Percentiles rank a stretch among this genome's conserved stretches.
These are phyloP conservation scores for Sander vitreus DNA, from an alignment of 2,113 vertebrate genomes.

Conservation along the genomic window DNA sequence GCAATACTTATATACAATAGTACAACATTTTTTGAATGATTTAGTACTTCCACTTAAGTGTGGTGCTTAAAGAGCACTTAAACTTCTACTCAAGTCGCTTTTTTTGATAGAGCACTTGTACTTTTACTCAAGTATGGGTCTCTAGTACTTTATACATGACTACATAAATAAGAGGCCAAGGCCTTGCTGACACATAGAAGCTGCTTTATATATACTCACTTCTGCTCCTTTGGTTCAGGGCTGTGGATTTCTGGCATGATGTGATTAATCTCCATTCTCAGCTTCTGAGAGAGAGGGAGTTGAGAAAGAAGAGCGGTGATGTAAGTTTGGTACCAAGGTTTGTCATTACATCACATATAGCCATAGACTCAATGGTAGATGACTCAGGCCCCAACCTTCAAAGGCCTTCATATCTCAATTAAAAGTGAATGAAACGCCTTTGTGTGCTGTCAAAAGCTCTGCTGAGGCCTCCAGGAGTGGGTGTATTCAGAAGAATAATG, in stretches of 20 bases:
- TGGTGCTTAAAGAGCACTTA: too few relatives aligned
- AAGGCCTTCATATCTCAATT: conserved; percentile 2
- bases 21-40: too few relatives aligned
- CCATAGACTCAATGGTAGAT: not conserved
- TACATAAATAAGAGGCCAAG: not conserved
- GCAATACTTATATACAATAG: too few relatives aligned
- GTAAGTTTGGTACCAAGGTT: conserved; percentile 9
- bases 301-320: not conserved
- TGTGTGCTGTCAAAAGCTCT: conserved; percentile 27
- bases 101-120: too few relatives aligned
- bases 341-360: not conserved
- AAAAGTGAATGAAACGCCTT: conserved; percentile 14
- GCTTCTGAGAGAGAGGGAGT: conserved; percentile 81
- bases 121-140: too few relatives aligned
- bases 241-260: conserved; percentile 84
- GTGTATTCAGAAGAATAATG: not conserved
- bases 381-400: not conserved
- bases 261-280: conserved; percentile 86
- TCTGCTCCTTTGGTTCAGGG: conserved; percentile 83
- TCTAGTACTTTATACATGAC: too few relatives aligned
- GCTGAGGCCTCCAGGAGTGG: not conserved
- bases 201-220: conserved; percentile 76
- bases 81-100: too few relatives aligned
- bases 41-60: too few relatives aligned
- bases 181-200: conserved; percentile 11